Evolutionary conservation across 1,140 invertebrate species (phyloP), one percentile per base, ranked within the genome.

Genomic region (Copidosoma floridanum): DNA sequence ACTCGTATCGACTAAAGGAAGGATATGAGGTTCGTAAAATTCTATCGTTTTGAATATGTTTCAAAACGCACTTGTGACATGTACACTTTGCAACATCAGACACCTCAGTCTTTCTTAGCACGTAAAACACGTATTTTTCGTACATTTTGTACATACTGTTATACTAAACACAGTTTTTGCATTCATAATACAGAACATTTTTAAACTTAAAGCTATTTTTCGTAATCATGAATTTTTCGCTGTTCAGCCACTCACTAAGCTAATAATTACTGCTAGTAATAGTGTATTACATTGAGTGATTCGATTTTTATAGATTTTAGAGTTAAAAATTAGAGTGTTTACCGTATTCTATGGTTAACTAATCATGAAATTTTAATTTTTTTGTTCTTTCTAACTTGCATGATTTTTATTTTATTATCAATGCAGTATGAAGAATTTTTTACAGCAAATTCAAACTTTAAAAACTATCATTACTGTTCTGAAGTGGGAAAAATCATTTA

Each of bases 11-110:
- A 66, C 72, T 74, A 70, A 75, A 80, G 76, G 88, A 89, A 84
- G 87, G 87, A 87, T 85, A 84, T 76, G 87, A 90, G 88, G 88
- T 90, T 81, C 64, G 74, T 77, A 79, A n/a, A n/a, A n/a, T 69
- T 68, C 38, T 63, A 61, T 59, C 62, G 63, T 67, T 67, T 67
- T 71, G 60, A 26, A 61, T 20, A 11, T 26, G 1, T 23, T 50
- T 46, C 35, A 63, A 43, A 48, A 18, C 27, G 3, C 29, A 48
- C 14, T 18, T 18, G n/a, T n/a, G n/a, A n/a, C n/a, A n/a, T 37
- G 26, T 20, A 50, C 37, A 55, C 44, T n/a, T 24, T 35, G 6
- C 12, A 8, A 53, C 37, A 40, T 32, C 20, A 24, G 37, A 53
- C 55, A 63, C 54, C 24, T 57, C 47, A 23, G 52, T 53, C 14